Evolutionary conservation across 2,888 invertebrate species (phyloP), one percentile per base, ranked within the genome.

Genomic region (Tachina grossa): DNA sequence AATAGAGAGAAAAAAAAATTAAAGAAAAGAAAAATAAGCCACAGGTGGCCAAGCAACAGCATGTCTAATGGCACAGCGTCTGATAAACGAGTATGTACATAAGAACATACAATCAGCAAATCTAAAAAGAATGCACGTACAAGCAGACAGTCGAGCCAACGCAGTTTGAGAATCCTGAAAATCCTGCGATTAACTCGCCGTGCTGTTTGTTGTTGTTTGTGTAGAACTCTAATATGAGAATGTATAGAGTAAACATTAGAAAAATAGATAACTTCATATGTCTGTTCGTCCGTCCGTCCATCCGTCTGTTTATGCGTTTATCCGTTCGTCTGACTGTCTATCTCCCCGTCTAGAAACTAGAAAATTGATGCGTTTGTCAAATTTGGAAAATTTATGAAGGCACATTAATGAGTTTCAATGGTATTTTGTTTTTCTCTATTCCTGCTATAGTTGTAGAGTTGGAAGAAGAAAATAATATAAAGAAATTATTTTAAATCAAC

Each of bases 301-400:
- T 31, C 4, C 31, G 4, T 31, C 31, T 31, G 31, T 1, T 31
- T 31, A 31, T 22, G 14, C 9, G 31, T 61, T 47, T 43, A 16
- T 49, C 39, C 57, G 55, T 68, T 51, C 68, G 59, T 45, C 51
- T 45, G 47, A 31, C 19, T 41, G 59, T 14, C 13, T 14, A 14
- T 19, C 22, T 55, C 19, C 31, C 31, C 71, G 57, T 80, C 57
- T 80, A 22, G 45, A n/a, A 16, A 47, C 22, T 53, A 39, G n/a
- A 61, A 79, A 81, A 77, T 61, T 68, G 77, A 77, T 63, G 84
- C 31, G 66, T 82, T 63, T 84, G 84, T 84, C 81, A 81, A 81
- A 84, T 77, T 81, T 81, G 63, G 77, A 81, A 84, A 84, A 84
- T 84, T 77, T 84, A 84, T 84, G 84, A 77, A 81, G 80, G 81